Evolutionary conservation across 2,797 vertebrate genomes (phyloP), one percentile per base, ranked within the genome.

Genomic region (Phoxinus dragarum): DNA sequence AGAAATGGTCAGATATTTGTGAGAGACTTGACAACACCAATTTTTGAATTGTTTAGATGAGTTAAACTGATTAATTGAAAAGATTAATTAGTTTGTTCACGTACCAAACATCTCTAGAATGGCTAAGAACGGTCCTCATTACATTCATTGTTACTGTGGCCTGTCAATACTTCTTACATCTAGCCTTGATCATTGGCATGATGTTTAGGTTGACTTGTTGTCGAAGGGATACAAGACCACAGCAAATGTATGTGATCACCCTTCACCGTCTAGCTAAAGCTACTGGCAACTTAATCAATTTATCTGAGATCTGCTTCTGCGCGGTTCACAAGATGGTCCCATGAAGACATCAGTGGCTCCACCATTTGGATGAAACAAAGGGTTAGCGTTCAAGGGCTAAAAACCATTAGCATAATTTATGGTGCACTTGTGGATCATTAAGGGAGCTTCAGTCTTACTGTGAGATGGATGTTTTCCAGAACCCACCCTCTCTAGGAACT

Each of bases 351-450:
- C 80, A 81, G 80, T 78, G 72, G 77, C 87, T 88, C 69, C 87
- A 87, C 72, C 66, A 86, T 61, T 86, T 71, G 84, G 71, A 89
- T 88, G 85, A 81, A 91, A 89, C 88, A 92, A 89, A 92, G 42
- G 74, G 78, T n/a, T 6, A 54, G 21, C 40, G 64, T 88, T 92
- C 89, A 91, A 86, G 86, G 92, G 89, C 84, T 84, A 90, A 91
- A 91, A 92, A 93, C 95, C 95, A 96, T 98, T 97, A 96, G 93
- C 91, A 95, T 97, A 97, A 98, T 98, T 97, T 98, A 98, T 97
- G 96, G 94, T 91, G 93, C 93, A 94, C 95, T 94, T 95, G 96
- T 96, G 96, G 95, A 97, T 97, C 96, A 97, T 98, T 98, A 98
- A 93, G 90, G 92, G 91, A 91, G 94, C 96, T 96, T 97, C 97